Evolutionary conservation across 2,888 invertebrate species (phyloP), one percentile per base, ranked within the genome.

Genomic region (Beris chalybata): DNA sequence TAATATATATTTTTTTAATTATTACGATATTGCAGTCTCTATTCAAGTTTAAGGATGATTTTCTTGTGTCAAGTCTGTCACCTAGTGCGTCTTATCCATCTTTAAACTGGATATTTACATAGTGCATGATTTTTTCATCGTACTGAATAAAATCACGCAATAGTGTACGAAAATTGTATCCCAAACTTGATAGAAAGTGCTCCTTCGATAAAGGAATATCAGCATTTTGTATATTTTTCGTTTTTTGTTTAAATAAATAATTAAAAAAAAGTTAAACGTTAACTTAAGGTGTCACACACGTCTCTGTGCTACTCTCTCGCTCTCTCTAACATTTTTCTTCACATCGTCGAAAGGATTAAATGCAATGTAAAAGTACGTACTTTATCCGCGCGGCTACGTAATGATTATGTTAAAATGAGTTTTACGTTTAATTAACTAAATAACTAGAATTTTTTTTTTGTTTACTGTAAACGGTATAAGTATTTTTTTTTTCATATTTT

Each of bases 181-280:
- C 45, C 52, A 66, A 68, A 64, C 68, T 66, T 65, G 57, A 66
- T 68, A 68, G 68, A 68, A 68, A 68, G 68, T 68, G 67, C 22
- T 48, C 4, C 5, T 15, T 45, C 47, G 47, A 64, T 55, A 59
- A 22, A 22, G 22, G 22, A 22, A 22, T 22, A 22, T 22, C 22
- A 22, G 22, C 22, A 22, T 22, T 29, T 55, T 65, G 32, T 13
- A 29, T 52, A 45, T 15, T 15, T n/a, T 66, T 66, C 12, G 22
- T 22, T 47, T 66, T 66, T 38, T 56, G 22, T 55, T 56, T 48
- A 63, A 67, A 64, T 64, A 67, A 67, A 67, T 67, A 67, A 64
- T 67, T 64, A 15, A 59, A 59, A 56, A 53, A 29, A 47, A 31
- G 45, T 59, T 31, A 55, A 66, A 53, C 30, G 54, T 45, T 55